These are phyloP conservation scores for Iselma pallidipennis DNA, from an alignment of 2,888 invertebrate genomes.

Conservation along the genomic window DNA sequence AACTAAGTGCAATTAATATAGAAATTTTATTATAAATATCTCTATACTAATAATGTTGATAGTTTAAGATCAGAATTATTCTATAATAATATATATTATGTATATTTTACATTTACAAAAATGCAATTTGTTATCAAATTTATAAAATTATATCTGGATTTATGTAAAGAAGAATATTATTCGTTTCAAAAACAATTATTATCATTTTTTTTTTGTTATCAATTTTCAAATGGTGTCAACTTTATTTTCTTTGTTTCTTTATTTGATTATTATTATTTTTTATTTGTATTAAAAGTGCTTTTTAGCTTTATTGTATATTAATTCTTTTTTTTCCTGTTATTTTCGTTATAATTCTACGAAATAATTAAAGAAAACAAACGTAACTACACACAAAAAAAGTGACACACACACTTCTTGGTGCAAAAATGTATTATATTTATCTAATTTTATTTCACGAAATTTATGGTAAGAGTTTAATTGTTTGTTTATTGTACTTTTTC, in stretches of 20 bases:
- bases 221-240: not conserved
- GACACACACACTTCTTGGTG: conserved; percentile 46
- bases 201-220: not conserved
- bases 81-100: conserved; percentile 27
- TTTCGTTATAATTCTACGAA: conserved; percentile 38
- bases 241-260: conserved; percentile 14
- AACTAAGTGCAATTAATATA: conserved; percentile 57
- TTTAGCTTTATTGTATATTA: conserved; percentile 44
- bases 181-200: conserved; percentile 15
- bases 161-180: conserved; percentile 17
- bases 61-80: conserved; percentile 38
- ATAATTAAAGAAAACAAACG: not conserved
- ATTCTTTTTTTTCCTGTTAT: conserved; percentile 32
- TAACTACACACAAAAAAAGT: conserved; percentile 24
- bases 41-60: conserved; percentile 50
- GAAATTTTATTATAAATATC: conserved; percentile 46
- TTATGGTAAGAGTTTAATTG: conserved; percentile 49
- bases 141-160: conserved; percentile 17
- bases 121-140: conserved; percentile 37
- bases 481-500: conserved; percentile 56
- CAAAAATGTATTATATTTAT: conserved; percentile 43
- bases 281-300: conserved; percentile 10
- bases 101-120: conserved; percentile 38
- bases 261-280: not conserved
- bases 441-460: conserved; percentile 43